Evolutionary conservation across 1,140 invertebrate species (phyloP), one percentile per base, ranked within the genome.

Genomic region (Tenebrio molitor): DNA sequence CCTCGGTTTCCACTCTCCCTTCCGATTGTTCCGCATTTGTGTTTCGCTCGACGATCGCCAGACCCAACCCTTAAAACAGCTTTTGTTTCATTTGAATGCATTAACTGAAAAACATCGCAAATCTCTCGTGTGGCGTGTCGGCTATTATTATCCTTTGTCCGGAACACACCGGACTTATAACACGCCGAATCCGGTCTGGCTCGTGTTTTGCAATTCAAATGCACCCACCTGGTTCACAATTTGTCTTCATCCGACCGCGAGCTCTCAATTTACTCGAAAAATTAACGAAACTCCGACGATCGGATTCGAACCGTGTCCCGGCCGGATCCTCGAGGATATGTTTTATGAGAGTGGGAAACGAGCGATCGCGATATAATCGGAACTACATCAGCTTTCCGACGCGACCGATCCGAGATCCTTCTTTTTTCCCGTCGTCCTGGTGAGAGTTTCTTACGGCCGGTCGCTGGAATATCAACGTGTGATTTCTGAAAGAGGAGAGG

Each of bases 61-160:
- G n/a, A n/a, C n/a, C n/a, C n/a, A n/a, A n/a, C n/a, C n/a, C n/a
- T n/a, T n/a, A n/a, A n/a, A 39, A 65, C 16, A 21, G 64, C n/a
- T 66, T 66, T 66, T 66, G 34, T 66, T 66, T 66, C 64, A 23
- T 66, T 66, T 66, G 64, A 66, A 66, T 66, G 64, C 19, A 66
- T 66, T 66, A 41, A 66, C 19, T 21, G 42, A 66, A 66, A 66
- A 66, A 66, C 64, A 19, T 23, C 12, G 64, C 36, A 44, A 66
- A 66, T 66, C 64, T 29, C 64, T 66, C 42, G 21, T 25, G 50
- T 58, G 50, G 50, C 50, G 23, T 58, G 50, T 58, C 23, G 23
- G 50, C 50, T 58, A 58, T 58, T 58, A 58, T 58, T 58, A 58
- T 58, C 50, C 23, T 29, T 58, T 58, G 50, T 29, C 50, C 50